Conservation (phyloP, 2,113 vertebrate species). For the Nerophis ophidion region DNA sequence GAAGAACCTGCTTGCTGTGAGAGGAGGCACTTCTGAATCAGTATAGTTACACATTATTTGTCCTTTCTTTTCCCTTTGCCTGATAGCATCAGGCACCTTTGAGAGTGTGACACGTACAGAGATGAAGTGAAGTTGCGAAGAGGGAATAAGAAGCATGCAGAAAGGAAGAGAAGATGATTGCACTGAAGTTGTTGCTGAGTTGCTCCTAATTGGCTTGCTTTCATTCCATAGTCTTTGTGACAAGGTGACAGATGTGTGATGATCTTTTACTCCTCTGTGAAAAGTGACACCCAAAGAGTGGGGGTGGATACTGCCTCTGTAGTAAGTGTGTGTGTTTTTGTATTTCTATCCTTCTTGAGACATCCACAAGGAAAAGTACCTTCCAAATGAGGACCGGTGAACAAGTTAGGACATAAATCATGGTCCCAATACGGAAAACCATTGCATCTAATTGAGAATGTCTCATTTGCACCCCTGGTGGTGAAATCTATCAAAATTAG, state of each 20-base stretch:
- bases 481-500: no score
- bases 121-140: slow-evolving; percentile 15
- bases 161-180: not conserved
- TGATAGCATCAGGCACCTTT: not conserved
- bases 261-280: slow-evolving; percentile 8
- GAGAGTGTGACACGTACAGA: slow-evolving; percentile 21
- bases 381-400: no score
- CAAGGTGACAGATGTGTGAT: slow-evolving; percentile 15
- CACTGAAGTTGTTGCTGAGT: slow-evolving; percentile 16
- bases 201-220: slow-evolving; percentile 28
- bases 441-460: no score
- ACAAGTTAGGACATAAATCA: no score
- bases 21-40: not conserved
- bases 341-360: no score
- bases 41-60: slow-evolving; percentile 10
- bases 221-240: slow-evolving; percentile 17
- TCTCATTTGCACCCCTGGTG: no score
- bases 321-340: not conserved
- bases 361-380: no score
- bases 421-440: no score
- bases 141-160: slow-evolving; percentile 1
- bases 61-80: not conserved
- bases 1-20: slow-evolving; percentile 3
- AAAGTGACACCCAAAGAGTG: not conserved
- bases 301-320: not conserved